phyloP scores from a whole-genome alignment of 2,888 invertebrate species.

The Acheta domesticus region DNA sequence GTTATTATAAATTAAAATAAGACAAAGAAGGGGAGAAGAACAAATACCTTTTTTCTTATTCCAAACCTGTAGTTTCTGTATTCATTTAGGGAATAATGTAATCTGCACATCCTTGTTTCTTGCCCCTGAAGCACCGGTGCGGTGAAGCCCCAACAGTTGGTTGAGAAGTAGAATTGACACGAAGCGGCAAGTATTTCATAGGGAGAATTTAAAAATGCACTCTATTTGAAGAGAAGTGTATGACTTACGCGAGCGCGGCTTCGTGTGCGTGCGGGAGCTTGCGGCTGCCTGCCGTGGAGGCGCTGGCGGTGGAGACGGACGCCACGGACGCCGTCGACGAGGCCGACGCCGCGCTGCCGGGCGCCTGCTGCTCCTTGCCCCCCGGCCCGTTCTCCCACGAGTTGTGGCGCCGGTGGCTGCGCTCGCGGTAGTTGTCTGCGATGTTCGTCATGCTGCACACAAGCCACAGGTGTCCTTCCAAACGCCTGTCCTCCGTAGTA shows the following conservation, averaged over 20 bases:
- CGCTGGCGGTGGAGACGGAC: neutral
- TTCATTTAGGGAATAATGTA: no score
- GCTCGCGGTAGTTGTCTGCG: slow-evolving; percentile 45
- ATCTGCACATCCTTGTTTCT: no score
- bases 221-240: neutral
- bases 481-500: neutral
- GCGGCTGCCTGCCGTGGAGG: neutral
- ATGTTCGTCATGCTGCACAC: slow-evolving; percentile 41
- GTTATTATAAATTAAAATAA: no score
- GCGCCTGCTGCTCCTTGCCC: slow-evolving; percentile 22
- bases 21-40: no score
- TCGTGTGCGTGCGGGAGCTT: no score
- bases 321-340: slow-evolving; percentile 27
- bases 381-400: slow-evolving; percentile 45
- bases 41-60: no score
- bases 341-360: slow-evolving; percentile 29
- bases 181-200: no score
- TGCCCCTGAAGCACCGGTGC: no score
- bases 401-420: slow-evolving; percentile 45
- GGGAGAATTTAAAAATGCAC: no score
- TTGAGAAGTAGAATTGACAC: no score
- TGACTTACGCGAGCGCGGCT: neutral
- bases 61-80: no score
- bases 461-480: neutral
- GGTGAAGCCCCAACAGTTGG: no score